A percentile compares a stretch with the other conserved stretches of the same genome.
Conservation (phyloP, 2,888 invertebrate species). For the Cylindroiulus punctatus region DNA sequence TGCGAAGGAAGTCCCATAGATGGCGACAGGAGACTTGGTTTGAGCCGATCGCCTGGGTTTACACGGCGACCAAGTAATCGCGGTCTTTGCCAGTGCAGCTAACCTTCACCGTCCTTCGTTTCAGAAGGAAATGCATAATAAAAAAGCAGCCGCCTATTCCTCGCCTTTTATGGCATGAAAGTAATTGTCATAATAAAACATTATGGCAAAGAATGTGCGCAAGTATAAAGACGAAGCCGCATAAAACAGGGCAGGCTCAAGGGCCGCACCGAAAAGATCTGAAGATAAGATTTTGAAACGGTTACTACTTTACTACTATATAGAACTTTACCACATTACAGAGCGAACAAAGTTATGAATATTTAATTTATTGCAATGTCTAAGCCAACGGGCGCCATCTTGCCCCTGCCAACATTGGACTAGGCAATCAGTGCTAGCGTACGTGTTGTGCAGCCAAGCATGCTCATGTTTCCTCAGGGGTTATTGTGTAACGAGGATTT, state of each 20-base stretch:
- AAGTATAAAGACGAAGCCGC: not conserved
- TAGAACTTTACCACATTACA: too few species aligned
- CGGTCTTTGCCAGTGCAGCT: not conserved
- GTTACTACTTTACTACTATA: too few species aligned
- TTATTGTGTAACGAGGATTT: too few species aligned
- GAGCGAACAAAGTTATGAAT: too few species aligned
- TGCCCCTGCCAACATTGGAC: not conserved
- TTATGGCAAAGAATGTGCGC: constrained; percentile 12
- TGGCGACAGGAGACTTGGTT: not conserved
- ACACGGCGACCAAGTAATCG: not conserved
- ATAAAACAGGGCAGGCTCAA: not conserved
- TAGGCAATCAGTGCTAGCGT: constrained; percentile 7
- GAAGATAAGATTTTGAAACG: too few species aligned
- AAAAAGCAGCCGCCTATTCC: constrained; percentile 13
- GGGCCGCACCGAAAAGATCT: not conserved
- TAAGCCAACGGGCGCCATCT: not conserved
- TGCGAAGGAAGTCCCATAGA: not conserved
- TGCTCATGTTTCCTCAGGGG: too few species aligned
- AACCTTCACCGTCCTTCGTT: constrained; percentile 22
- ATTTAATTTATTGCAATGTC: too few species aligned
- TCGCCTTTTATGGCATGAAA: constrained; percentile 17
- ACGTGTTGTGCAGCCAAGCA: not conserved
- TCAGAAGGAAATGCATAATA: constrained; percentile 11
- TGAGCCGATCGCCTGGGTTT: not conserved
- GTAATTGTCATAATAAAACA: constrained; percentile 40